phyloP scores from a whole-genome alignment of 2,888 invertebrate species.

The Deilephila porcellus region DNA sequence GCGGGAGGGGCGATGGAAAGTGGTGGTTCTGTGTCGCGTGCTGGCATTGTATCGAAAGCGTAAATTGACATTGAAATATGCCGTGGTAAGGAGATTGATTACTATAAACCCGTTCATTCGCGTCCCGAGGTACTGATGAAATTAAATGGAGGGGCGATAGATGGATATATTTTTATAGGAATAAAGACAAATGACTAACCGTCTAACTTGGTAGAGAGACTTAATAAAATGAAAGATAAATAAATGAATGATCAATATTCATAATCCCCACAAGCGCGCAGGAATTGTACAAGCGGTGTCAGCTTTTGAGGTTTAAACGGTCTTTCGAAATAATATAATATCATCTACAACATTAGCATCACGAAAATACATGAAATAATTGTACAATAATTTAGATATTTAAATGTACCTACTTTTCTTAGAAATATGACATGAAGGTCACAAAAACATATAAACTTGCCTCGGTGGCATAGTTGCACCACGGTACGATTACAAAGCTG shows the following conservation, averaged over 20 bases:
- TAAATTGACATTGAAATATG: conserved; percentile 72
- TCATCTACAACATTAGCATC: background rate
- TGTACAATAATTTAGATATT: background rate
- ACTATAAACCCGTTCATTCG: conserved; percentile 23
- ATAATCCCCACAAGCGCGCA: too few species aligned
- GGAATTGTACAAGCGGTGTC: too few species aligned
- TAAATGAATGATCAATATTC: too few species aligned
- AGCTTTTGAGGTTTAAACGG: too few species aligned
- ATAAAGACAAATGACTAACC: too few species aligned
- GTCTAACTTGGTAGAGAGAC: too few species aligned
- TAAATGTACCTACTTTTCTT: background rate
- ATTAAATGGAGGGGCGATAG: background rate
- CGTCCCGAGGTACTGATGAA: background rate
- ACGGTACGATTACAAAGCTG: too few species aligned
- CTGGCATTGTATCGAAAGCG: conserved; percentile 63
- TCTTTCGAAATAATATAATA: too few species aligned
- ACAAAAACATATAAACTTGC: too few species aligned
- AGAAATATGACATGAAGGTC: background rate
- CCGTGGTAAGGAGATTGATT: conserved; percentile 45
- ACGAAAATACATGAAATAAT: background rate
- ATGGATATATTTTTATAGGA: background rate
- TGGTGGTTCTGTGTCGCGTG: conserved; percentile 60
- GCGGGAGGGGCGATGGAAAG: conserved; percentile 65
- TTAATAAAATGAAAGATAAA: too few species aligned
- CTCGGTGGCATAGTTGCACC: too few species aligned